phyloP scores from a whole-genome alignment of 2,888 invertebrate genomes.

The Cephalotes varians region DNA sequence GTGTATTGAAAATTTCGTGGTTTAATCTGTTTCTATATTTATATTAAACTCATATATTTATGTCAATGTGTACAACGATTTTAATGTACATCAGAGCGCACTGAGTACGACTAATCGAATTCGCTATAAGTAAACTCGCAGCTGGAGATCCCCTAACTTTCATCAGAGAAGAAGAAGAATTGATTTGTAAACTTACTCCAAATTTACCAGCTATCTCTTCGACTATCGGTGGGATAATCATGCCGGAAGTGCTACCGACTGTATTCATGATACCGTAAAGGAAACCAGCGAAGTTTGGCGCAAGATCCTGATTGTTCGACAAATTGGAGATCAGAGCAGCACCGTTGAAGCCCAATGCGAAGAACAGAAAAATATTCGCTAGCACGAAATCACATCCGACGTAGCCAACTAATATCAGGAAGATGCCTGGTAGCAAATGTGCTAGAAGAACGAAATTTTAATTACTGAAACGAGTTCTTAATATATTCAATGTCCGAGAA shows the following conservation, averaged over 20 bases:
- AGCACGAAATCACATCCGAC: constrained; percentile 75
- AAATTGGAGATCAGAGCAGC: constrained; percentile 86
- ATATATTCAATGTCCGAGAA: not conserved
- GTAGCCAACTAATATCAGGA: constrained; percentile 84
- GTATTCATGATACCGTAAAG: constrained; percentile 92
- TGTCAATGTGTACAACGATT: too few relatives aligned
- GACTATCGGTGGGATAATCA: constrained; percentile 90
- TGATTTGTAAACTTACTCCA: constrained; percentile 84
- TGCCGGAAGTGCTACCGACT: constrained; percentile 90
- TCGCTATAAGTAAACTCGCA: too few relatives aligned
- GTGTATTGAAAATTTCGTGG: too few relatives aligned
- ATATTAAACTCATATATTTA: too few relatives aligned
- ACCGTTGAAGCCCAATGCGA: constrained; percentile 82
- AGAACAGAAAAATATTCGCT: constrained; percentile 78
- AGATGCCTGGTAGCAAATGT: constrained; percentile 88
- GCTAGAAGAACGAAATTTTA: constrained; percentile 80
- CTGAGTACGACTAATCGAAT: too few relatives aligned
- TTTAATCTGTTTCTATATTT: too few relatives aligned
- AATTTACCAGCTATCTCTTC: constrained; percentile 87
- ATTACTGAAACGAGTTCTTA: not conserved
- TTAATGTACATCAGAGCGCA: too few relatives aligned
- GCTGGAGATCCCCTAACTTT: too few relatives aligned
- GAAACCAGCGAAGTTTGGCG: constrained; percentile 91
- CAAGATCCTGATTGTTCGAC: constrained; percentile 89
- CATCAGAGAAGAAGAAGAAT: too few relatives aligned